Percentiles rank a stretch among this genome's conserved stretches.
phyloP scores from a whole-genome alignment of 2,113 vertebrate species.

The Microcebus griseorufus region DNA sequence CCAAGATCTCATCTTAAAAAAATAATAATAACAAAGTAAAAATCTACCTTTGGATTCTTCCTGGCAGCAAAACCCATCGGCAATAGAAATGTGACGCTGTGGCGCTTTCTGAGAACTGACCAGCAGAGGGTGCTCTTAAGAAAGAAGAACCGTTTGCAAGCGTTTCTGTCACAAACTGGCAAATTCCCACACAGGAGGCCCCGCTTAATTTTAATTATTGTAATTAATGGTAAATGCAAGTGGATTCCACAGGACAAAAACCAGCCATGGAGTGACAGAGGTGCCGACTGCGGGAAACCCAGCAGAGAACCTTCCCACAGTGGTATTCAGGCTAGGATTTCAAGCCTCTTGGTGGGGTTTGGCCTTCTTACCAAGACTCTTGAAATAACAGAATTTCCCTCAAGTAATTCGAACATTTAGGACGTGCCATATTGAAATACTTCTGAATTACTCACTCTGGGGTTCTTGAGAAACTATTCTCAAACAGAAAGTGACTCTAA shows the following conservation, averaged over 20 bases:
- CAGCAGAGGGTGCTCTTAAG: constrained; percentile 66
- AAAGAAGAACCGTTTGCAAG: neutral
- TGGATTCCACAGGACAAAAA: constrained; percentile 41
- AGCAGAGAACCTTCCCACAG: neutral
- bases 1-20: too few relatives aligned
- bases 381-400: neutral
- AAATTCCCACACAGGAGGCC: constrained; percentile 69
- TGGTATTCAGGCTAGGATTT: neutral
- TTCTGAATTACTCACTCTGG: neutral
- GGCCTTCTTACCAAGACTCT: neutral
- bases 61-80: neutral
- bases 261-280: neutral
- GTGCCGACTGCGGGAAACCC: neutral
- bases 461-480: constrained; percentile 34
- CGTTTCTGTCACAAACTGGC: neutral
- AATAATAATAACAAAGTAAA: too few relatives aligned
- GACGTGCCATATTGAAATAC: neutral
- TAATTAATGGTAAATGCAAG: constrained; percentile 70
- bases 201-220: constrained; percentile 68
- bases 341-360: neutral
- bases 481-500: neutral
- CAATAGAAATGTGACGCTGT: fast-evolving
- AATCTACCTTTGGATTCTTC: neutral
- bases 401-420: neutral
- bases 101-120: neutral